phyloP scores from a whole-genome alignment of 2,888 invertebrate genomes.

The Trichopria drosophilae region DNA sequence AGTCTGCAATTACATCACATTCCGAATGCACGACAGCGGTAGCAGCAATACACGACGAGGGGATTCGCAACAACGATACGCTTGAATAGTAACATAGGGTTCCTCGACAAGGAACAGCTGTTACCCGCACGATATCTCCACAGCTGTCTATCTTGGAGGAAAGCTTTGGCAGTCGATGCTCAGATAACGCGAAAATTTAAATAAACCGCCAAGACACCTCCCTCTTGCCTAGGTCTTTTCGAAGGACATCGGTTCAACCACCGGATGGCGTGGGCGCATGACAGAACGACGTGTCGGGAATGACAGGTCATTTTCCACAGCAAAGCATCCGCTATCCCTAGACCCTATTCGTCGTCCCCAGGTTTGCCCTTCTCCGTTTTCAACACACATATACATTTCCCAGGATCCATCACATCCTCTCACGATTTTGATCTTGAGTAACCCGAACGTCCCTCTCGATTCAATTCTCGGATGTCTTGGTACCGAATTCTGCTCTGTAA shows the following conservation, averaged over 20 bases:
- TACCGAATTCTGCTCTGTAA: slow-evolving; percentile 43
- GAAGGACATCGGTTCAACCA: slow-evolving; percentile 32
- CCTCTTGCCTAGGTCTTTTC: slow-evolving; percentile 13
- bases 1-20: too few relatives aligned
- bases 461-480: slow-evolving; percentile 47
- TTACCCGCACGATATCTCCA: too few relatives aligned
- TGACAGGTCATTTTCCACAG: slow-evolving; percentile 59
- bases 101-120: too few relatives aligned
- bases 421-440: slow-evolving; percentile 27
- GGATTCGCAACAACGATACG: too few relatives aligned
- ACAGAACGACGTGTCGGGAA: slow-evolving; percentile 50
- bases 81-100: too few relatives aligned
- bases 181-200: slow-evolving; percentile 29
- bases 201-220: slow-evolving; percentile 16
- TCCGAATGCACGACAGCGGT: too few relatives aligned
- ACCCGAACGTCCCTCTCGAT: slow-evolving; percentile 36
- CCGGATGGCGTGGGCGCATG: slow-evolving; percentile 31
- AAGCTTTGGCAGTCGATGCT: slow-evolving; percentile 22
- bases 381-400: too few relatives aligned
- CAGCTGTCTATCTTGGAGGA: too few relatives aligned
- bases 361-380: slow-evolving; percentile 20
- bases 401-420: slow-evolving; percentile 32
- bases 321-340: slow-evolving; percentile 46
- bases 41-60: too few relatives aligned
- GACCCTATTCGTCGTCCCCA: slow-evolving; percentile 29